Evolutionary conservation across 1,140 invertebrate genomes (phyloP).

Genomic region (Daktulosphaira vitifoliae): DNA sequence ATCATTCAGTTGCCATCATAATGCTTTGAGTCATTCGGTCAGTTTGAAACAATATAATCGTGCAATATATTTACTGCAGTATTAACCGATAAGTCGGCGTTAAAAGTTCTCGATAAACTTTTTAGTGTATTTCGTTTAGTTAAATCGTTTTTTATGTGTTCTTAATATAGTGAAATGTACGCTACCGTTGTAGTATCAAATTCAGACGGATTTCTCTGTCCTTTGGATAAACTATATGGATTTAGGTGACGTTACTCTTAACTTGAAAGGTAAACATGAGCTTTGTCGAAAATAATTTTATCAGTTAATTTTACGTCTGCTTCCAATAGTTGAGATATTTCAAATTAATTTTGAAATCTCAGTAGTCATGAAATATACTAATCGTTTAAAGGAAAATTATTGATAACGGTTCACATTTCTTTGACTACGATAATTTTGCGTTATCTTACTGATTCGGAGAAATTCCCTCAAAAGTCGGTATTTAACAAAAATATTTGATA

Average conservation of each 20-base stretch:
- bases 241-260: neutral
- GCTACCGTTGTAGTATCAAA: neutral
- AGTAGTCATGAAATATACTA: too few species aligned
- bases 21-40: neutral
- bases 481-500: too few species aligned
- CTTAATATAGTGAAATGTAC: neutral
- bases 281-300: neutral
- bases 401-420: too few species aligned
- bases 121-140: neutral
- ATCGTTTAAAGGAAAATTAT: too few species aligned
- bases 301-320: neutral
- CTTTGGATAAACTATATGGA: neutral
- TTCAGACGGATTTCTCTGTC: neutral
- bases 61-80: neutral
- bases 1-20: conserved; percentile 6
- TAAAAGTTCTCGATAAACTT: neutral
- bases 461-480: too few species aligned
- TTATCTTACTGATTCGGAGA: too few species aligned
- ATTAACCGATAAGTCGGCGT: neutral
- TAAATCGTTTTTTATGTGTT: neutral
- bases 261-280: neutral
- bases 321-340: too few species aligned
- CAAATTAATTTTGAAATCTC: too few species aligned
- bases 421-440: too few species aligned
- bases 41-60: neutral